Base-by-base conservation (phyloP, 1,140 invertebrate genomes). In the Drosophila mojavensis region DNA sequence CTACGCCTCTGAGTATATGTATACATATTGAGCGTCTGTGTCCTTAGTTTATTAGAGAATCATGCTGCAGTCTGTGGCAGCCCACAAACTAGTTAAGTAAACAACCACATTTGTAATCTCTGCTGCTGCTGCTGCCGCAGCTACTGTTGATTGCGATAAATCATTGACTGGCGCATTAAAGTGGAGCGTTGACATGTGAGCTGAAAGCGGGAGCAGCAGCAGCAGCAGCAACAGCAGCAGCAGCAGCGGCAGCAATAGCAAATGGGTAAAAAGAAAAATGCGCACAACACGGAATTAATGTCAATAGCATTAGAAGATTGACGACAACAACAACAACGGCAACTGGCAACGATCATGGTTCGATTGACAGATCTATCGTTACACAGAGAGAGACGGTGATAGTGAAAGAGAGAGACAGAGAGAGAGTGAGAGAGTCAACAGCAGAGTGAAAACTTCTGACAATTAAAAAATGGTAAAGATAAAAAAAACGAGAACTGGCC, bases 251-350 rank as follows among this genome's bases (percentile, higher is more conserved):
- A 48, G 55, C 24, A 30, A 30, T 30, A 41, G 41, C 68, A 53
- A 33, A 30, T 58, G 28, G 60, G 62, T 58, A 45, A 60, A 61
- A 65, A 63, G 76, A 79, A 79, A 81, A 81, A 83, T 71, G 75
- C 78, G 80, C 78, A 78, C 80, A 81, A 78, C 80, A 82, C 78
- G 78, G 79, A 82, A 82, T 82, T 82, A 82, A 82, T 80, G 79
- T 82, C 79, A 82, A 79, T 69, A 61, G 75, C 56, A 79, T 79
- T 79, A 79, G 78, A 79, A 77, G 78, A 77, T 77, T 77, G 78
- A 76, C 74, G 68, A 79, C 77, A 73, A 76, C 68, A 65, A 24
- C 20, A 24, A 72, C 73, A 74, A 50, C 63, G 20, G 33, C 41
- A 51, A 50, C 63, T 39, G 50, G 60, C 60, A 41, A 60, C 39